Percentiles rank a stretch among this genome's conserved stretches.
phyloP scores from a whole-genome alignment of 2,797 vertebrate species.

The Pempheris klunzingeri region DNA sequence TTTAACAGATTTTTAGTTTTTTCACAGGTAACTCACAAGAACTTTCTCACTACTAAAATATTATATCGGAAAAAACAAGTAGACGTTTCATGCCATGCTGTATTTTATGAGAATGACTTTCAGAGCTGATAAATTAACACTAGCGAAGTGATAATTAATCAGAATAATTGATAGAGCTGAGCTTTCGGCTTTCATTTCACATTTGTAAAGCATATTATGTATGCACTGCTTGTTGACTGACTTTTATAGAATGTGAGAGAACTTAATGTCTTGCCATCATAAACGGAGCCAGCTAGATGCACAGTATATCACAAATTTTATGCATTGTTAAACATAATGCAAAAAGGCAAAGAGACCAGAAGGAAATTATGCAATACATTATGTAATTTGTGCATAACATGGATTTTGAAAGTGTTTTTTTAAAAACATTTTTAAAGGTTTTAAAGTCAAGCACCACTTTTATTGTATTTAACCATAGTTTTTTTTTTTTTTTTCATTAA shows the following conservation, averaged over 20 bases:
- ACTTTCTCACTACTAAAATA: not conserved
- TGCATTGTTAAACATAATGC: not conserved
- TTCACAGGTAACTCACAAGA: no score
- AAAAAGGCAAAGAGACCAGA: not conserved
- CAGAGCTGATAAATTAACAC: constrained; percentile 7
- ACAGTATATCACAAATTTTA: not conserved
- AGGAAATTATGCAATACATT: not conserved
- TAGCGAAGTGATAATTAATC: not conserved
- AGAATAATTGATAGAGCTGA: no score
- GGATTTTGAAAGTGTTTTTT: no score
- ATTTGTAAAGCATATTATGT: not conserved
- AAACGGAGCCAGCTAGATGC: not conserved
- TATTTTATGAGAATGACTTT: not conserved
- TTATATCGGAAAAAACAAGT: not conserved
- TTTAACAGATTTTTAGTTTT: not conserved
- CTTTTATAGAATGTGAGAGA: not conserved
- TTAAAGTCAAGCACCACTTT: not conserved
- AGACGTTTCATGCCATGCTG: not conserved
- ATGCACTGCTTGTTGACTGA: not conserved
- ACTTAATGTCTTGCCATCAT: not conserved
- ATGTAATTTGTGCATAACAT: not conserved
- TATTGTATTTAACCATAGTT: not conserved
- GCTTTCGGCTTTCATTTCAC: not conserved
- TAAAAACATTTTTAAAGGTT: no score
- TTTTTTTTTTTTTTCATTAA: no score